Evolutionary conservation across 2,113 vertebrate species (phyloP).

Genomic region (Phodopus roborovskii): DNA sequence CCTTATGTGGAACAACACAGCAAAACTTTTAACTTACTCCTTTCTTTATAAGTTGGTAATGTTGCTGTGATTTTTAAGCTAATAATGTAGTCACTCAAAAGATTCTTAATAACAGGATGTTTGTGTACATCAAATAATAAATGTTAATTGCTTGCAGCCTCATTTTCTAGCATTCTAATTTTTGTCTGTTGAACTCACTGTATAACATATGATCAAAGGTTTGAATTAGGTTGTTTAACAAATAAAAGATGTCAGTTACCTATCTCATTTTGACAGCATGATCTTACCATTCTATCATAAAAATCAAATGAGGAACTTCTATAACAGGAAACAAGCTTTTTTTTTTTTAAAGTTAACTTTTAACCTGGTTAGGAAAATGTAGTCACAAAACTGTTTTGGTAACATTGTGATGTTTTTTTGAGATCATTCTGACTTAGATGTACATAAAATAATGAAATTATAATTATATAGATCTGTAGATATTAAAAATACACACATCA

Average conservation of each 20-base stretch:
- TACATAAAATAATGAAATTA: neutral
- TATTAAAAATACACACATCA: conserved; percentile 11
- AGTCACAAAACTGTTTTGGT: neutral
- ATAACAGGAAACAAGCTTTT: neutral
- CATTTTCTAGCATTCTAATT: conserved; percentile 67
- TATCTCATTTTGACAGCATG: conserved; percentile 1
- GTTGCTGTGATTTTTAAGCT: neutral
- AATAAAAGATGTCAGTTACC: conserved; percentile 38
- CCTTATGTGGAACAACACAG: neutral
- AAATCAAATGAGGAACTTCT: neutral
- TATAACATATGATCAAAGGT: conserved; percentile 49
- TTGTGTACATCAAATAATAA: conserved; percentile 58
- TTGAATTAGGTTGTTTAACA: conserved; percentile 16
- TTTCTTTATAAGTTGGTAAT: neutral
- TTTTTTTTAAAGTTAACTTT: neutral
- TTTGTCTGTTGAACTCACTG: neutral
- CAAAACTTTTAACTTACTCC: neutral
- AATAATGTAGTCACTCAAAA: conserved; percentile 36
- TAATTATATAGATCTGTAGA: neutral
- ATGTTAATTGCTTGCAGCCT: conserved; percentile 64
- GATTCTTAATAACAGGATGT: conserved; percentile 63
- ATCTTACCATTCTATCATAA: neutral
- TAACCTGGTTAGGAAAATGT: neutral
- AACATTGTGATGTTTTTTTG: neutral
- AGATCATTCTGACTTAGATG: conserved; percentile 17